Evolutionary conservation across 2,113 vertebrate genomes (phyloP).

Genomic region (Pseudorectes ferrugineus): DNA sequence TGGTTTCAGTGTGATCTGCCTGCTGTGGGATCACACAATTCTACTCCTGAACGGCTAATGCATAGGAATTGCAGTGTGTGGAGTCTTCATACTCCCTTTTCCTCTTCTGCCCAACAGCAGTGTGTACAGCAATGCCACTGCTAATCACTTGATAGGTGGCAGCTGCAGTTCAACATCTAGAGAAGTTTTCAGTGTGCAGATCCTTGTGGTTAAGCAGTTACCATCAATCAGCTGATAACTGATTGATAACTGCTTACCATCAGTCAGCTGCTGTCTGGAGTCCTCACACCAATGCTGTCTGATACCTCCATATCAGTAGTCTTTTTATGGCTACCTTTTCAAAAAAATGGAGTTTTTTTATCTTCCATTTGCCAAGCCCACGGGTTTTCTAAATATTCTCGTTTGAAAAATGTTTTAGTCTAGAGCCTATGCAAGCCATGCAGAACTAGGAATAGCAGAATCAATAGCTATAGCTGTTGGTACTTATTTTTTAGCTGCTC

Average conservation of each 20-base stretch:
- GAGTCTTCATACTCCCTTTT: neutral
- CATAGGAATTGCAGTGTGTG: neutral
- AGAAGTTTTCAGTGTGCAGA: neutral
- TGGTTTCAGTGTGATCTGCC: neutral
- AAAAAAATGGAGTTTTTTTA: neutral
- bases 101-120: neutral
- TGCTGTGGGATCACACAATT: neutral
- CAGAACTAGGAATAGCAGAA: neutral
- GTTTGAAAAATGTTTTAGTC: neutral
- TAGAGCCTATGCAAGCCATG: neutral
- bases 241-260: neutral
- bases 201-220: neutral
- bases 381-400: neutral
- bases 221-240: neutral
- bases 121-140: accelerated
- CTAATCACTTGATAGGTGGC: neutral
- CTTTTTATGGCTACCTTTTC: neutral
- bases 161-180: neutral
- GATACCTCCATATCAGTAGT: neutral
- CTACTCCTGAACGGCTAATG: neutral
- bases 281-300: neutral
- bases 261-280: neutral
- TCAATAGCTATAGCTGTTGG: neutral
- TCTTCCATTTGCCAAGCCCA: neutral
- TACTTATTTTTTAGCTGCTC: neutral